Conservation (phyloP, 2,888 invertebrate species). For the Andrena flavipes region DNA sequence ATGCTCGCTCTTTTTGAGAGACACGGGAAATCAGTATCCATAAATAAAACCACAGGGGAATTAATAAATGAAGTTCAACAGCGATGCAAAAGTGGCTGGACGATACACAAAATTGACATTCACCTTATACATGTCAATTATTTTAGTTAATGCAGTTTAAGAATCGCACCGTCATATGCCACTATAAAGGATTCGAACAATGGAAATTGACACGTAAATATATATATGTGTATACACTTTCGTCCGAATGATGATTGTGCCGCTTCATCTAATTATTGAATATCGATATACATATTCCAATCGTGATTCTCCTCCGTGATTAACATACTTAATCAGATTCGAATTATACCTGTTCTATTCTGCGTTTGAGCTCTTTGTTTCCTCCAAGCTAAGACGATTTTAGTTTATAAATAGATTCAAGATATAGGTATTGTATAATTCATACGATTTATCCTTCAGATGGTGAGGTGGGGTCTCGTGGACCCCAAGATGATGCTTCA, state of each 20-base stretch:
- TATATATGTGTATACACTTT: background rate
- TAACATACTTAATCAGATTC: background rate
- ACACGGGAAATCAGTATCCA: background rate
- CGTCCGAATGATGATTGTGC: background rate
- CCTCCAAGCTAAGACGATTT: background rate
- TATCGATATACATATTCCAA: slow-evolving; percentile 1
- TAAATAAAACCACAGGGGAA: background rate
- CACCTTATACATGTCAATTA: background rate
- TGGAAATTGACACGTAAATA: background rate
- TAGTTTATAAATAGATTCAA: background rate
- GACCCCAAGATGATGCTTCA: no score
- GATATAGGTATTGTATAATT: background rate
- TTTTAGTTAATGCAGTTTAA: background rate
- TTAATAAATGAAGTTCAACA: background rate
- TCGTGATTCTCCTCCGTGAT: background rate
- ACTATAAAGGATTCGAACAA: background rate
- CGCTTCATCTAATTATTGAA: slow-evolving; percentile 3
- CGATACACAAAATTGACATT: background rate
- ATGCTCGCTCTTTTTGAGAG: background rate
- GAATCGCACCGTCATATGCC: background rate
- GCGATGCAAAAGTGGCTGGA: background rate
- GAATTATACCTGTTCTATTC: background rate
- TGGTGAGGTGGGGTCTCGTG: no score
- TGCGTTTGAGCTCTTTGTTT: background rate
- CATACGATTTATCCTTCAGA: background rate